Evolutionary conservation across 2,888 invertebrate species (phyloP).

Genomic region (Eupithecia tripunctaria): DNA sequence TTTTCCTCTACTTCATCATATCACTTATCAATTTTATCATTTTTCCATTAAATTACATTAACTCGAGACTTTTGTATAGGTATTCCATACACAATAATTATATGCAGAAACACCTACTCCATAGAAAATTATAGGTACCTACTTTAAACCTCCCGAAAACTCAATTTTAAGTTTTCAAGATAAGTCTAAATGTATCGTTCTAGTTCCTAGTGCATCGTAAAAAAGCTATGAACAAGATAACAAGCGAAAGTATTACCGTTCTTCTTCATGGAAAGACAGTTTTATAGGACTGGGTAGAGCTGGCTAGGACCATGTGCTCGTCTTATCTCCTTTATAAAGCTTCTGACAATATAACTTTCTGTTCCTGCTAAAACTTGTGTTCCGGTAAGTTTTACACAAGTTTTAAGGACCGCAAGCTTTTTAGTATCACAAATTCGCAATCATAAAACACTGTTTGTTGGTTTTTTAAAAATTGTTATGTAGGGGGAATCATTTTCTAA

Average conservation of each 20-base stretch:
- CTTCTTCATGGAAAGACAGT: neutral
- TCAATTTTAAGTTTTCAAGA: neutral
- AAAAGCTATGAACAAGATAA: slow-evolving; percentile 8
- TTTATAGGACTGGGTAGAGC: neutral
- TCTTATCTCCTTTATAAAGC: slow-evolving; percentile 5
- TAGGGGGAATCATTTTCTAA: too few relatives aligned
- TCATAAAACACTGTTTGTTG: neutral
- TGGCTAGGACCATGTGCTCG: neutral
- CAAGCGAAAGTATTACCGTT: neutral
- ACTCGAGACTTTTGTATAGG: neutral
- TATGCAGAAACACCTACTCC: neutral
- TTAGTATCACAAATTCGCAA: neutral
- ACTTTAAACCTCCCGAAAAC: neutral
- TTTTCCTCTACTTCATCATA: too few relatives aligned
- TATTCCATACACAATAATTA: neutral
- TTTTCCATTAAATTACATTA: too few relatives aligned
- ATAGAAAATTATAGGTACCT: neutral
- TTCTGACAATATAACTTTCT: slow-evolving; percentile 9
- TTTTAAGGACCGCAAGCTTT: neutral
- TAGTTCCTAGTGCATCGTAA: slow-evolving; percentile 5
- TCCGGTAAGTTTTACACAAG: slow-evolving; percentile 3
- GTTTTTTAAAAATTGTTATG: too few relatives aligned
- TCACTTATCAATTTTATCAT: neutral
- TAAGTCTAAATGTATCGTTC: neutral
- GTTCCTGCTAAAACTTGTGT: neutral